phyloP scores from a whole-genome alignment of 1,140 invertebrate genomes.

The Elysia chlorotica region DNA sequence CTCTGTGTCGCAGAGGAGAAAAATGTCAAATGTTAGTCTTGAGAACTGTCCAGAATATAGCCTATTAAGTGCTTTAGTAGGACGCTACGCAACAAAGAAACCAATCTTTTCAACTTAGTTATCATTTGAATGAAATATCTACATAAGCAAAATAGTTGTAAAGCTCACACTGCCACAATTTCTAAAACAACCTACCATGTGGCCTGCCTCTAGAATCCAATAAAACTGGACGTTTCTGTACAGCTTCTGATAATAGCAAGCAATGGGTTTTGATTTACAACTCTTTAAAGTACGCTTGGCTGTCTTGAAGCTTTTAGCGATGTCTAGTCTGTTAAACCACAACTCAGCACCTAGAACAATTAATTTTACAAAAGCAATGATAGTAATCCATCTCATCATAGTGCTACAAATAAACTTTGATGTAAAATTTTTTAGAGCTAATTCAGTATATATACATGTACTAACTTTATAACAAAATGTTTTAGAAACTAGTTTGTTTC shows the following conservation, averaged over 20 bases:
- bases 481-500: no score
- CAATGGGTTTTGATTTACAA: constrained; percentile 61
- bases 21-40: no score
- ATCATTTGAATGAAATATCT: no score
- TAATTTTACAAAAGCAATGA: not conserved
- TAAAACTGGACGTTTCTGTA: constrained; percentile 74
- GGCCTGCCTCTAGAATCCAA: constrained; percentile 75
- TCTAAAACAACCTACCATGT: constrained; percentile 70
- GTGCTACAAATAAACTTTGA: not conserved
- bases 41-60: no score
- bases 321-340: constrained; percentile 75
- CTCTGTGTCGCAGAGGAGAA: no score
- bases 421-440: not conserved
- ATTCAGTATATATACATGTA: not conserved
- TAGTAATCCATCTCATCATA: not conserved
- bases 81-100: no score
- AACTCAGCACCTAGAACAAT: constrained; percentile 67
- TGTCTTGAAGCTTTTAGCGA: constrained; percentile 65
- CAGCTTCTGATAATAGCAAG: constrained; percentile 73
- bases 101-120: no score
- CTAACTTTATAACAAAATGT: no score
- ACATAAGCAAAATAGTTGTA: no score
- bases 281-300: constrained; percentile 66
- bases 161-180: no score
- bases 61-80: no score